Conservation (phyloP, 2,797 vertebrate genomes). For the Molossus molossus region DNA sequence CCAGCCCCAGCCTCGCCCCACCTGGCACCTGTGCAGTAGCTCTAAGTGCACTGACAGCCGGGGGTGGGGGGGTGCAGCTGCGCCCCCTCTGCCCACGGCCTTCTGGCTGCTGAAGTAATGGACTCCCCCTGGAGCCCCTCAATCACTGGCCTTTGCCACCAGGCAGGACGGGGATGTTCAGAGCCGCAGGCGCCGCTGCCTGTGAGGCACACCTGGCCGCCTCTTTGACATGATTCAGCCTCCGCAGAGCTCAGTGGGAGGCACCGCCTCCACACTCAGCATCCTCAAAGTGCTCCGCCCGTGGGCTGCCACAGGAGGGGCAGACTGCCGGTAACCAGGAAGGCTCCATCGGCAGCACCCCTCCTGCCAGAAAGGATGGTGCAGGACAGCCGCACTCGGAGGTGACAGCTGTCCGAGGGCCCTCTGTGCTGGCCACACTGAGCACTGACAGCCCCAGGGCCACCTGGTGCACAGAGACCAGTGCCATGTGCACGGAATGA, state of each 20-base stretch:
- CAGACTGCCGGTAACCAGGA: not conserved
- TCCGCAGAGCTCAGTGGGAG: not conserved
- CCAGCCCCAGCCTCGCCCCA: too few relatives aligned
- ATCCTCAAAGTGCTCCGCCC: not conserved
- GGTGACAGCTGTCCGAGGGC: too few relatives aligned
- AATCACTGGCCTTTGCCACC: not conserved
- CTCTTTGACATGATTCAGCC: not conserved
- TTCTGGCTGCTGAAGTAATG: not conserved
- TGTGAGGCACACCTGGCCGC: not conserved
- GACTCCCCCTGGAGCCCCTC: not conserved
- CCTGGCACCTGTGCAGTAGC: too few relatives aligned
- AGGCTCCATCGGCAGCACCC: not conserved
- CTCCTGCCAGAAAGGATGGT: too few relatives aligned
- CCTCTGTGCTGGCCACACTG: too few relatives aligned
- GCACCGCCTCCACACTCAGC: not conserved
- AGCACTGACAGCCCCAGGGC: too few relatives aligned
- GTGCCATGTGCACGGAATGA: too few relatives aligned
- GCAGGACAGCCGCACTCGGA: too few relatives aligned
- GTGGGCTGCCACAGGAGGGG: not conserved
- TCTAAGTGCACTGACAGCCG: too few relatives aligned
- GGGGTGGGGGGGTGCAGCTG: not conserved
- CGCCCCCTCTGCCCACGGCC: not conserved
- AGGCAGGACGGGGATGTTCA: not conserved
- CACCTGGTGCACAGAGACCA: too few relatives aligned
- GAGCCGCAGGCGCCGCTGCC: not conserved